Percentiles rank a stretch among this genome's conserved stretches.
Conservation (phyloP, 1,140 invertebrate species). For the Macrostomum lignano region DNA sequence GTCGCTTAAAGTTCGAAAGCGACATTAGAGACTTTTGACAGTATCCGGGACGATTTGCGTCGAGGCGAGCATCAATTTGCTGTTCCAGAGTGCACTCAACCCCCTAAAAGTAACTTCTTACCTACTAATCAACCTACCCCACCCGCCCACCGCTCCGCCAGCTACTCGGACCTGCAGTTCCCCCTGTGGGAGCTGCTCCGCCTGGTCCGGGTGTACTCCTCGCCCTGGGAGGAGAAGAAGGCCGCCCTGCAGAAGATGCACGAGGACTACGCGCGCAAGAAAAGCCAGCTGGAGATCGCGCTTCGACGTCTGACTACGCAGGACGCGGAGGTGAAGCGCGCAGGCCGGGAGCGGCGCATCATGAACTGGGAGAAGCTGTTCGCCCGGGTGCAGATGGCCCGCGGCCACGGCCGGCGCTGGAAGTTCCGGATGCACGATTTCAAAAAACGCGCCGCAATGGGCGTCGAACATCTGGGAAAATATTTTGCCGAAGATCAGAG, state of each 20-base stretch:
- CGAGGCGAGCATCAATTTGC: neutral
- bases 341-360: slow-evolving; percentile 18
- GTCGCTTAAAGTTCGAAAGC: no score
- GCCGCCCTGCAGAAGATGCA: slow-evolving; percentile 23
- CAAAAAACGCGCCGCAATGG: no score
- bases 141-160: no score
- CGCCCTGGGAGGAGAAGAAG: slow-evolving; percentile 25
- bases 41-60: no score
- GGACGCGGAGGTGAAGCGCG: slow-evolving; percentile 21
- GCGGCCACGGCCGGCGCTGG: slow-evolving; percentile 23
- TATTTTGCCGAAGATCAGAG: no score
- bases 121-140: neutral
- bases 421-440: slow-evolving; percentile 25
- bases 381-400: slow-evolving; percentile 16
- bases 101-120: neutral
- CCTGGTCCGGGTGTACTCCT: slow-evolving; percentile 21
- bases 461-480: no score
- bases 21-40: no score
- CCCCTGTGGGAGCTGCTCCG: slow-evolving; percentile 22
- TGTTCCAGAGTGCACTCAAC: no score
- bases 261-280: slow-evolving; percentile 24
- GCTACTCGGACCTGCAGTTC: slow-evolving; percentile 13
- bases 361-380: slow-evolving; percentile 28
- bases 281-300: slow-evolving; percentile 22
- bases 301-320: slow-evolving; percentile 20